phyloP scores from a whole-genome alignment of 2,113 vertebrate genomes.

The Speoplatyrhinus poulsoni region DNA sequence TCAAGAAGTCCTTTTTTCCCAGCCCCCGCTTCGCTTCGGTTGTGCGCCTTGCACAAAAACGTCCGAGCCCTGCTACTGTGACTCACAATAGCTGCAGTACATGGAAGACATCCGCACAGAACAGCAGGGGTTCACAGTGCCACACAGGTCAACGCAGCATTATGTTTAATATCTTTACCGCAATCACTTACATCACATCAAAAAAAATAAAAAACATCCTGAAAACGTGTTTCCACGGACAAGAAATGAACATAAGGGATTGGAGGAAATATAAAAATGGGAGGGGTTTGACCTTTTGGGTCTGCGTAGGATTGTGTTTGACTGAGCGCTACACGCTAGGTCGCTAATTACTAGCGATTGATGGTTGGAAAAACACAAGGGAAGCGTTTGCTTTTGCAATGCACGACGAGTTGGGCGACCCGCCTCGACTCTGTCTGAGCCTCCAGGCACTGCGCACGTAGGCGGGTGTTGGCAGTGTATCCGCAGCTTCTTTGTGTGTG shows the following conservation, averaged over 20 bases:
- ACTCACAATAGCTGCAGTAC: not conserved
- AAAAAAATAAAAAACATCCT: not conserved
- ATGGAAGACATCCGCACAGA: slow-evolving; percentile 18
- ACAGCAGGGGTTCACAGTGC: slow-evolving; percentile 27
- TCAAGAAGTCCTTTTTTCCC: too few relatives aligned
- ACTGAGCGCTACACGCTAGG: slow-evolving; percentile 23
- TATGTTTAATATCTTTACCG: too few relatives aligned
- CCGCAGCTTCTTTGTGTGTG: not conserved
- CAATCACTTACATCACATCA: slow-evolving; percentile 14
- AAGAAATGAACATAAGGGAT: slow-evolving; percentile 40
- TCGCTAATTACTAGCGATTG: slow-evolving; percentile 59
- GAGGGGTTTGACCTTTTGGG: slow-evolving; percentile 33
- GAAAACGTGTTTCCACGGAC: slow-evolving; percentile 48
- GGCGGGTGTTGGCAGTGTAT: slow-evolving; percentile 27
- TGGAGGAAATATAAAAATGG: not conserved
- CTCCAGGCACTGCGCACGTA: slow-evolving; percentile 5
- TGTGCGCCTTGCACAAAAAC: too few relatives aligned
- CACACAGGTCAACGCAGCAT: not conserved
- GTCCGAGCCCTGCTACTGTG: too few relatives aligned
- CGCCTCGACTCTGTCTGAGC: slow-evolving; percentile 34
- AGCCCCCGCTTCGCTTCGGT: too few relatives aligned
- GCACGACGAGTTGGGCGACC: slow-evolving; percentile 53
- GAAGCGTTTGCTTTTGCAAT: slow-evolving; percentile 41
- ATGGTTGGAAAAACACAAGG: slow-evolving; percentile 37
- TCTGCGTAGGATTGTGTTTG: slow-evolving; percentile 32